phyloP scores from a whole-genome alignment of 1,140 invertebrate genomes.

The Drosophila lini region DNA sequence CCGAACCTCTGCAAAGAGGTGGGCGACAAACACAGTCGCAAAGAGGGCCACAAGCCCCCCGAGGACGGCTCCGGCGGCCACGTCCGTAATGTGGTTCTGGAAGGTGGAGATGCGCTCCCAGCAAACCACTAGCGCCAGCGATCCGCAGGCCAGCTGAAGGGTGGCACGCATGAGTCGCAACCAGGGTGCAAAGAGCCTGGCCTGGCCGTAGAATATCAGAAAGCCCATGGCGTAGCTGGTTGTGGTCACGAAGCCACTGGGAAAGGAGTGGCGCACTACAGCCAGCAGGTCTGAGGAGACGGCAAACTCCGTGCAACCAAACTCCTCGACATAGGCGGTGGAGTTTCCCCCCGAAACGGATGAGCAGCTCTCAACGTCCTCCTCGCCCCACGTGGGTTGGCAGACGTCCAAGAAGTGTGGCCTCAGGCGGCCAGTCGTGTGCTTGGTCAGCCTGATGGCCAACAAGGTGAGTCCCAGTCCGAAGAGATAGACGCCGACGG shows the following conservation, averaged over 20 bases:
- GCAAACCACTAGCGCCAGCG: constrained; percentile 51
- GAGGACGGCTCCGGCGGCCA: constrained; percentile 51
- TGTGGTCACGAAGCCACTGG: constrained; percentile 64
- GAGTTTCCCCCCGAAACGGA: constrained; percentile 9
- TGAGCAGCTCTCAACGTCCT: constrained; percentile 21
- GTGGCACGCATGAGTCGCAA: constrained; percentile 53
- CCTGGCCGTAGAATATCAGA: constrained; percentile 68
- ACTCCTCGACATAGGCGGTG: constrained; percentile 46
- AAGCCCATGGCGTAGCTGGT: constrained; percentile 74
- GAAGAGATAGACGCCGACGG: constrained; percentile 74
- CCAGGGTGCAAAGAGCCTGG: constrained; percentile 59
- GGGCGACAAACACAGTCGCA: constrained; percentile 51
- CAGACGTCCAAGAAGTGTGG: constrained; percentile 77
- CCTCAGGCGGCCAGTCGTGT: constrained; percentile 59
- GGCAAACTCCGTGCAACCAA: constrained; percentile 66
- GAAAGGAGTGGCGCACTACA: constrained; percentile 71
- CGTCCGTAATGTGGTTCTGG: constrained; percentile 70
- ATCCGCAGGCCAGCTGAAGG: constrained; percentile 53
- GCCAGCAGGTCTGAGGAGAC: constrained; percentile 59
- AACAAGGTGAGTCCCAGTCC: constrained; percentile 59
- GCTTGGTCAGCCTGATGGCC: constrained; percentile 54
- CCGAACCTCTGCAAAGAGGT: constrained; percentile 58
- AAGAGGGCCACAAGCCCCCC: constrained; percentile 53
- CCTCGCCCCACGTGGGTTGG: constrained; percentile 63
- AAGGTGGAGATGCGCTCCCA: constrained; percentile 65